phyloP scores from a whole-genome alignment of 1,140 invertebrate genomes.

The Pseudomyrmex gracilis region DNA sequence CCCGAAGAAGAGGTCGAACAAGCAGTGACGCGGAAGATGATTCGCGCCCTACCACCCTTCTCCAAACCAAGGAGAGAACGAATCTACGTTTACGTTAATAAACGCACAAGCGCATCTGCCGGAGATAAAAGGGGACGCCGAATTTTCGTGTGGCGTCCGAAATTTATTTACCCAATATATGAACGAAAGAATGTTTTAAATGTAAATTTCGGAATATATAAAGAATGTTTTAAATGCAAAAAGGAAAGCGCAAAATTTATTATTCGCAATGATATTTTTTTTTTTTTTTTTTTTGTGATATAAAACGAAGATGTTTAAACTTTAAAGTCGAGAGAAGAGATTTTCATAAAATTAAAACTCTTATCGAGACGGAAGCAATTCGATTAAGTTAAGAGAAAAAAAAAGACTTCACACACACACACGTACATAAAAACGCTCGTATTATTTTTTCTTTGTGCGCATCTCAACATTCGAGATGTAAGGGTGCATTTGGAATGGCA shows the following conservation, averaged over 20 bases:
- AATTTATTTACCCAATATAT: conserved; percentile 8
- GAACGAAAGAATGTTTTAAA: not conserved
- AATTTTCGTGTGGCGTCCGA: conserved; percentile 19
- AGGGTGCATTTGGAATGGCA: conserved; percentile 64
- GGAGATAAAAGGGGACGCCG: not conserved
- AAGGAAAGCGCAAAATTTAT: too few species aligned
- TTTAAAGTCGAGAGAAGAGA: not conserved
- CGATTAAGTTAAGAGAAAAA: too few species aligned
- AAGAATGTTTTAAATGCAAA: not conserved
- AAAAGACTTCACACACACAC: too few species aligned
- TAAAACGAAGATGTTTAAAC: not conserved
- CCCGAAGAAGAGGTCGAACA: conserved; percentile 63
- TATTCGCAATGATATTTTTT: too few species aligned
- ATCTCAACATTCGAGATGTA: conserved; percentile 14
- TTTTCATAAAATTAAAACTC: not conserved
- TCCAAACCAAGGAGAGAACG: not conserved
- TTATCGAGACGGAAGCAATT: too few species aligned
- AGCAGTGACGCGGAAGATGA: conserved; percentile 75
- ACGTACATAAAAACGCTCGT: too few species aligned
- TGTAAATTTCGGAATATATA: not conserved
- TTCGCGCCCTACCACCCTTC: conserved; percentile 4
- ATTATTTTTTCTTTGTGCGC: conserved; percentile 17
- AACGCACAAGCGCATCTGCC: conserved; percentile 44
- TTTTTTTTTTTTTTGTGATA: too few species aligned
- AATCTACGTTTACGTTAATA: conserved; percentile 34